These are phyloP conservation scores for Lysandra coridon DNA, from an alignment of 2,888 invertebrate genomes.

Conservation along the genomic window DNA sequence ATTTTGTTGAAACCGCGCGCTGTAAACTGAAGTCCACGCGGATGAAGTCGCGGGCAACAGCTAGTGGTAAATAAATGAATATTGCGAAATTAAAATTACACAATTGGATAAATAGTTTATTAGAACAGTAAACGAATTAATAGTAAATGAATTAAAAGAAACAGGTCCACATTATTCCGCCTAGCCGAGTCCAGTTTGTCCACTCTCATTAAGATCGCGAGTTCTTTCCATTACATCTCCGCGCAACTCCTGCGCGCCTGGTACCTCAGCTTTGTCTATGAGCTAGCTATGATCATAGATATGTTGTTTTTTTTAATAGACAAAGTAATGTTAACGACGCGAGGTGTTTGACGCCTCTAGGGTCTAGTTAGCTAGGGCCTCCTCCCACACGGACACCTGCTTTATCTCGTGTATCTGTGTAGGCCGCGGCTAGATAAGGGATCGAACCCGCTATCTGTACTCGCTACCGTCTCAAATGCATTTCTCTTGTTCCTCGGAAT, in stretches of 20 bases:
- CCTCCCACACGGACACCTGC: constrained; percentile 58
- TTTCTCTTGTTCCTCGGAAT: constrained; percentile 66
- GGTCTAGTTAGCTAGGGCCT: constrained; percentile 31
- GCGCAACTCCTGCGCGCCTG: constrained; percentile 58
- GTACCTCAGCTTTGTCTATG: constrained; percentile 67
- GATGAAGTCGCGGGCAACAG: too few relatives aligned
- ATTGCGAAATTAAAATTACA: not conserved
- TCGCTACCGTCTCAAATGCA: constrained; percentile 68
- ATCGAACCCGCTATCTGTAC: constrained; percentile 57
- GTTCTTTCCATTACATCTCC: constrained; percentile 68
- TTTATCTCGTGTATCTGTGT: constrained; percentile 64
- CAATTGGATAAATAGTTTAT: not conserved
- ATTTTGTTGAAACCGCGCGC: too few relatives aligned
- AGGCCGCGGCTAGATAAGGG: constrained; percentile 56
- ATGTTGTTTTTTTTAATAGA: constrained; percentile 44
- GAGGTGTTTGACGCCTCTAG: not conserved
- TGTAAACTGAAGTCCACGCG: too few relatives aligned
- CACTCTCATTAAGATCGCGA: constrained; percentile 77
- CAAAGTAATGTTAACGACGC: constrained; percentile 3
- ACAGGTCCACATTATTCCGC: constrained; percentile 51
- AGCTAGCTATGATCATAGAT: constrained; percentile 74
- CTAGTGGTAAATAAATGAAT: not conserved
- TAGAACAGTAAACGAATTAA: not conserved
- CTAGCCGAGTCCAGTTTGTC: constrained; percentile 66
- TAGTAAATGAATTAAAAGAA: constrained; percentile 34